These are phyloP conservation scores for Brachyptera putata DNA, from an alignment of 2,888 invertebrate species.

Conservation along the genomic window DNA sequence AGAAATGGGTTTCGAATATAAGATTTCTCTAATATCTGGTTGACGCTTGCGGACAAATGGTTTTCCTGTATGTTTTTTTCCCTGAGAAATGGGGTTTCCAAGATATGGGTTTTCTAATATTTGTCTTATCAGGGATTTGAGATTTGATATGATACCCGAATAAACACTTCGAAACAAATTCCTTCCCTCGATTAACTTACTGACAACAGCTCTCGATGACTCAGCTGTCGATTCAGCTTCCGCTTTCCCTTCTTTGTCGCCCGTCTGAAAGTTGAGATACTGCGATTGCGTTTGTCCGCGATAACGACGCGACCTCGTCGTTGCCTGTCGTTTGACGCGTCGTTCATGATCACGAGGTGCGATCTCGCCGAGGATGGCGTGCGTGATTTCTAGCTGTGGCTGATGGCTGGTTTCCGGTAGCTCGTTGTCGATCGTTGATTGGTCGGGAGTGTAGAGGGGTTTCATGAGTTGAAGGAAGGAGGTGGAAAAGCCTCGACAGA, in stretches of 20 bases:
- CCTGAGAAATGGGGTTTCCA: too few species aligned
- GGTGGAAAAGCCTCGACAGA: conserved; percentile 47
- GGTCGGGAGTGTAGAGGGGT: conserved; percentile 34
- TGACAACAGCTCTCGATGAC: conserved; percentile 65
- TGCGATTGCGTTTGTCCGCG: conserved; percentile 82
- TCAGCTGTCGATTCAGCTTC: conserved; percentile 75
- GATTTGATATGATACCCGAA: too few species aligned
- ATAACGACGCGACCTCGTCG: conserved; percentile 43
- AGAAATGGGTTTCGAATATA: too few species aligned
- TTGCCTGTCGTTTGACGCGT: conserved; percentile 36
- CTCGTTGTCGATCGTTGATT: conserved; percentile 39
- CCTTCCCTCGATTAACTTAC: conserved; percentile 57
- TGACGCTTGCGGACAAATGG: too few species aligned
- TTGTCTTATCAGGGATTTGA: too few species aligned
- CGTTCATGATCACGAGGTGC: conserved; percentile 34
- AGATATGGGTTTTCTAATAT: too few species aligned
- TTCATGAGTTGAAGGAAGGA: conserved; percentile 42
- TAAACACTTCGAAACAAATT: too few species aligned
- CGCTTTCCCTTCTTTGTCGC: conserved; percentile 60
- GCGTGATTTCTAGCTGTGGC: neutral
- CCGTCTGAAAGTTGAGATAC: conserved; percentile 64
- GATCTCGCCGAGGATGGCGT: neutral
- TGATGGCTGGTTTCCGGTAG: conserved; percentile 39
- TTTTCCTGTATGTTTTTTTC: too few species aligned
- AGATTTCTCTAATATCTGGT: too few species aligned